Evolutionary conservation across 1,140 invertebrate species (phyloP), one percentile per base, ranked within the genome.

Genomic region (Ooceraea biroi): DNA sequence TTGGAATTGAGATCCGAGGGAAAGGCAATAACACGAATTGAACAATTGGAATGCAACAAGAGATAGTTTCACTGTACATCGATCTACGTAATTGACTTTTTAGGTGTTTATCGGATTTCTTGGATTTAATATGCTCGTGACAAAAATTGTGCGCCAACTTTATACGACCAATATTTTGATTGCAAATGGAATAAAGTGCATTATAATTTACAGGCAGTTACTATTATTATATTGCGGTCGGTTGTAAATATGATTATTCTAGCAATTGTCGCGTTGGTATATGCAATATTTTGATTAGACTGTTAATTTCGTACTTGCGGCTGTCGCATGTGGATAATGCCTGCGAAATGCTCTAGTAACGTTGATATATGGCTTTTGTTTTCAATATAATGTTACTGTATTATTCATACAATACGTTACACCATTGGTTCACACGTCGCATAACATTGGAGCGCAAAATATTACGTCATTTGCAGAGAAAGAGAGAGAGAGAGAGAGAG

Each of bases 181-280:
- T 19, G 44, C 73, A 84, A 68, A 68, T 88, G 58, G 66, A 73
- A 36, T 72, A 58, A 80, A 87, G 69, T 72, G 57, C 44, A 17
- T 17, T 25, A 41, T 19, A 60, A 61, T 63, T 52, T 17, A 25
- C 50, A 11, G 17, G 30, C 27, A 50, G 44, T 80, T 60, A 19
- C 73, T 52, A 88, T 88, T 52, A 88, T 88, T 74, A 60, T 66
- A 65, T 74, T 65, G 76, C 61, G 83, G 68, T 87, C 41, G 27
- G 72, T 69, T 85, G 63, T 84, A 84, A 87, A 88, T 83, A 87
- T n/a, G 14, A 12, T n/a, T 58, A 55, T 25, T 86, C 44, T 11
- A 41, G 48, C 69, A 57, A 80, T 87, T 74, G 66, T 30, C 22
- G 27, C 41, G 22, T n/a, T 44, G n/a, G 61, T 11, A 55, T 58